phyloP scores from a whole-genome alignment of 2,888 invertebrate species.

The Erebia ligea region DNA sequence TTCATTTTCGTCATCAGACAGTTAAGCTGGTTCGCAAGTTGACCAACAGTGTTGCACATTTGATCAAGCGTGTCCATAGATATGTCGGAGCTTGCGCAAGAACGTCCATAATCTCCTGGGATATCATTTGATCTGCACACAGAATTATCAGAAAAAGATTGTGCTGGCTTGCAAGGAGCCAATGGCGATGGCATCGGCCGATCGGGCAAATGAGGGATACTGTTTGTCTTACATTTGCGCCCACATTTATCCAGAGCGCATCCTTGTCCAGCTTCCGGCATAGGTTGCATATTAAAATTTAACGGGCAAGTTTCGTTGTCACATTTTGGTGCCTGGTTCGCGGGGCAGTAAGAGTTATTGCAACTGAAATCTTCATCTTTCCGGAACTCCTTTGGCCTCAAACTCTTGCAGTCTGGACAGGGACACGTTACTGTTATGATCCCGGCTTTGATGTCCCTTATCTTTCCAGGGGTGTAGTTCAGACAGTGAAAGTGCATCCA shows the following conservation, averaged over 20 bases:
- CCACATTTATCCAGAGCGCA: conserved; percentile 53
- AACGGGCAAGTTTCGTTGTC: conserved; percentile 49
- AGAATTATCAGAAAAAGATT: conserved; percentile 20
- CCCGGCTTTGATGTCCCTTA: conserved; percentile 66
- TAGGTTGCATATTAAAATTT: conserved; percentile 40
- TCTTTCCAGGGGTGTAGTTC: conserved; percentile 68
- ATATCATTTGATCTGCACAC: conserved; percentile 40
- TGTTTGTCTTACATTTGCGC: conserved; percentile 49
- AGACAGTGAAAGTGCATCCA: conserved; percentile 71
- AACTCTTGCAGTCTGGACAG: conserved; percentile 67
- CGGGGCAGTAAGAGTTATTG: conserved; percentile 58
- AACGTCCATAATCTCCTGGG: conserved; percentile 46
- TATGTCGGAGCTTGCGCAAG: conserved; percentile 38
- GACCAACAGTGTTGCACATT: conserved; percentile 55
- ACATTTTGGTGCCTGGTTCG: conserved; percentile 55
- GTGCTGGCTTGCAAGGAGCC: conserved; percentile 27
- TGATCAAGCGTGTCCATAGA: conserved; percentile 49
- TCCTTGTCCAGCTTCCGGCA: conserved; percentile 32
- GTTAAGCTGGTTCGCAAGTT: conserved; percentile 52
- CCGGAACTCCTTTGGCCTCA: conserved; percentile 55
- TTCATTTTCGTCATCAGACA: conserved; percentile 50
- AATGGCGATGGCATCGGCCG: conserved; percentile 24
- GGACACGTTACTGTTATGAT: conserved; percentile 68
- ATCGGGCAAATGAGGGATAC: conserved; percentile 41
- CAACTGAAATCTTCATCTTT: conserved; percentile 59